These are phyloP conservation scores for Diogma glabrata DNA, from an alignment of 2,888 invertebrate species.

Conservation along the genomic window DNA sequence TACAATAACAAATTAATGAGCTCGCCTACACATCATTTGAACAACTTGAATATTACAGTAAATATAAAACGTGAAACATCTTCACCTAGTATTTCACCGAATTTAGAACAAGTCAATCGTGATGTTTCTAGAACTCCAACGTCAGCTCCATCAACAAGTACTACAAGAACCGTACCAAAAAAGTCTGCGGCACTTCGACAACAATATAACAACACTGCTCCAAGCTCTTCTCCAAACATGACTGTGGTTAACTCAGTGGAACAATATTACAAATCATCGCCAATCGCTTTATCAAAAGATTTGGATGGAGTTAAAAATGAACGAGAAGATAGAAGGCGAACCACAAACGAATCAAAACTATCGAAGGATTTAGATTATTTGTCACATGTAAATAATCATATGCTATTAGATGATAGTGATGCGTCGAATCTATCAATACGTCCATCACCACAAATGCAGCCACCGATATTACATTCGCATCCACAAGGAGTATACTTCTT, in stretches of 20 bases:
- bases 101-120: constrained; percentile 3
- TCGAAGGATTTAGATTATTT: constrained; percentile 7
- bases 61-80: constrained; percentile 4
- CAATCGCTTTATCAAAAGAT: not conserved
- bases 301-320: not conserved
- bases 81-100: constrained; percentile 9
- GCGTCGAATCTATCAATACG: constrained; percentile 6
- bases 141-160: constrained; percentile 20
- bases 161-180: constrained; percentile 36
- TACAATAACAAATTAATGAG: constrained; percentile 7
- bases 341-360: not conserved
- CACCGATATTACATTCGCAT: not conserved
- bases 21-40: constrained; percentile 9
- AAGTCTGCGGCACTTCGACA: constrained; percentile 34
- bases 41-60: constrained; percentile 9
- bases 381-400: constrained; percentile 2
- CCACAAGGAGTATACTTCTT: constrained; percentile 9
- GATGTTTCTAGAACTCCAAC: not conserved
- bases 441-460: constrained; percentile 3
- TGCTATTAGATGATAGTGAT: constrained; percentile 6
- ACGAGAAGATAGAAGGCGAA: constrained; percentile 1
- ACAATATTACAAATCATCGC: constrained; percentile 1
- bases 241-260: not conserved
- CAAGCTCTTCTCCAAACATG: not conserved
- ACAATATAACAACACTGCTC: not conserved